Conservation (phyloP, 2,888 invertebrate species). For the Caenorhabditis wallacei region DNA sequence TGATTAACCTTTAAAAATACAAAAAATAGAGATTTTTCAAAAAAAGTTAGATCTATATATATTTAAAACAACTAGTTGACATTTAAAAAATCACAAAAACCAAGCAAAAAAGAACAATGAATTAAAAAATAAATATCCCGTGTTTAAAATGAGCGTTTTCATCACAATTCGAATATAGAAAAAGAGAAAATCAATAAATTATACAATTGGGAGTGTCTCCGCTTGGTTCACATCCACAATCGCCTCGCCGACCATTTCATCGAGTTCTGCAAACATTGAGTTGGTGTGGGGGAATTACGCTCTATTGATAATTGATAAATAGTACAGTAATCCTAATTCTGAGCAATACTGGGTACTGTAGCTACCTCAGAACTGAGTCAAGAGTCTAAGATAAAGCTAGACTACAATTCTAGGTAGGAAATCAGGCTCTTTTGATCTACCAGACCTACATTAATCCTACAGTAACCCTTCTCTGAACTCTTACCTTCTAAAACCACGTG, state of each 20-base stretch:
- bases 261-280: conserved; percentile 62
- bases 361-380: too few relatives aligned
- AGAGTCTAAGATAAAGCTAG: too few relatives aligned
- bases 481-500: conserved; percentile 84
- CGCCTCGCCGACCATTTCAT: conserved; percentile 67
- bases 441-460: too few relatives aligned
- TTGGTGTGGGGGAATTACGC: neutral
- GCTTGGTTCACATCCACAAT: conserved; percentile 50
- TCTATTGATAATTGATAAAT: conserved; percentile 6
- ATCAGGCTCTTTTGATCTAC: too few relatives aligned
- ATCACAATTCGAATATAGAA: conserved; percentile 9
- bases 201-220: conserved; percentile 23
- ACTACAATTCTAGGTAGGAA: too few relatives aligned
- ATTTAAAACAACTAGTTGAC: too few relatives aligned
- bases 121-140: conserved; percentile 13
- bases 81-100: neutral
- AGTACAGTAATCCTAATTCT: too few relatives aligned
- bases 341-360: too few relatives aligned
- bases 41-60: neutral
- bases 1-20: neutral
- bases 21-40: neutral
- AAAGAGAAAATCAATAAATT: conserved; percentile 22
- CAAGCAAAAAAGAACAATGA: neutral
- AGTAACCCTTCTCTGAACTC: neutral
- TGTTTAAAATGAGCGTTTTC: conserved; percentile 8